phyloP scores from a whole-genome alignment of 2,113 vertebrate species.

The Bothrops jararaca region DNA sequence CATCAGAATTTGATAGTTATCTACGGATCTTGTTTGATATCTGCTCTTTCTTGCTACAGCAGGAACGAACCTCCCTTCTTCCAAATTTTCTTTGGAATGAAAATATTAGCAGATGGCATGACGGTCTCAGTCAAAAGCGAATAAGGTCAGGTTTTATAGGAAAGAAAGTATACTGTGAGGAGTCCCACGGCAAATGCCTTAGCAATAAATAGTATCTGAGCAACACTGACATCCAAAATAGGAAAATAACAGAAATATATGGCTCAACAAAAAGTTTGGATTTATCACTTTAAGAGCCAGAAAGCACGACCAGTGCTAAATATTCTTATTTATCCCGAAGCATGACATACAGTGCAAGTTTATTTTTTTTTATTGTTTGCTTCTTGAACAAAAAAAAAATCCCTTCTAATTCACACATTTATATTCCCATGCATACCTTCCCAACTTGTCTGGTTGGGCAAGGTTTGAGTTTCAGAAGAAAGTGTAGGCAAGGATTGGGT shows the following conservation, averaged over 20 bases:
- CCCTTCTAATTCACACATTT: background rate
- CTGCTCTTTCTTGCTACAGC: background rate
- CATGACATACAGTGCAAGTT: background rate
- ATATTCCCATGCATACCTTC: background rate
- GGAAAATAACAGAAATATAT: background rate
- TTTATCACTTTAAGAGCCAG: background rate
- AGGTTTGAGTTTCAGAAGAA: background rate
- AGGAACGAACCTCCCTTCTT: background rate
- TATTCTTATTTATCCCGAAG: background rate
- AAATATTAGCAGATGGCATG: background rate
- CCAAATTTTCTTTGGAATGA: background rate
- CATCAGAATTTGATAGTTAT: background rate
- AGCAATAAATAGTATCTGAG: background rate
- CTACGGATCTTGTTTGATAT: background rate
- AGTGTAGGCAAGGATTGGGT: background rate
- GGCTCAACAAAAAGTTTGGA: background rate
- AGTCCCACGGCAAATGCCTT: background rate
- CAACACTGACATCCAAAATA: background rate
- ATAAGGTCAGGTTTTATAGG: background rate
- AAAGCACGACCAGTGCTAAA: background rate
- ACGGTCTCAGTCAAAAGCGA: background rate
- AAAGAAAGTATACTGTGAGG: background rate
- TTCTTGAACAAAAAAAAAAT: background rate
- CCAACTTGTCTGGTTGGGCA: background rate
- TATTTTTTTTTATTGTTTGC: background rate